These are phyloP conservation scores for Rotaria macrura DNA, from an alignment of 2,888 invertebrate species.

Conservation along the genomic window DNA sequence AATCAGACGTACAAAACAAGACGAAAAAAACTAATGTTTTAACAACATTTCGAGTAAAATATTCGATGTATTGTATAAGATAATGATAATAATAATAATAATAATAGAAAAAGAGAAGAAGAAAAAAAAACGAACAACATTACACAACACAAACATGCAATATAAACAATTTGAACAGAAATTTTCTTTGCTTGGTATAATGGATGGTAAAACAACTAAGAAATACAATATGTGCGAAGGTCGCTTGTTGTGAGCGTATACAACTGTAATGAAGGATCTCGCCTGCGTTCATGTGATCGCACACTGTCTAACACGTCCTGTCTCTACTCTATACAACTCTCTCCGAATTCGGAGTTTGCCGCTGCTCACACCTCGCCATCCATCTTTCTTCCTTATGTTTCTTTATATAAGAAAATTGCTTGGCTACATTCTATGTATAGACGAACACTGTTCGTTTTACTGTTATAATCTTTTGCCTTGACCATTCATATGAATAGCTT, in stretches of 20 bases:
- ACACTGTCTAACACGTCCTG: neutral
- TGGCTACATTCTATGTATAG: neutral
- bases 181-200: neutral
- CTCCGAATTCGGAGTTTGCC: neutral
- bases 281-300: neutral
- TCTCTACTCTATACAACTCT: neutral
- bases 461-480: neutral
- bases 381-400: neutral
- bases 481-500: neutral
- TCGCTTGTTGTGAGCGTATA: neutral
- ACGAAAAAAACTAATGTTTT: no score
- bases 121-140: neutral
- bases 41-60: neutral
- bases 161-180: neutral
- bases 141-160: neutral
- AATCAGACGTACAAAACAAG: neutral
- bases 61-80: neutral
- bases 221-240: neutral
- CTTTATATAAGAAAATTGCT: neutral
- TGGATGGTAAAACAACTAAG: no score
- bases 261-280: slow-evolving; percentile 4
- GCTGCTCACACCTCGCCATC: neutral
- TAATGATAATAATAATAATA: neutral
- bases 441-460: slow-evolving; percentile 3
- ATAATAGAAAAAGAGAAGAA: neutral